Evolutionary conservation across 2,113 vertebrate genomes (phyloP), one percentile per base, ranked within the genome.

Genomic region (Calyptomena viridis): DNA sequence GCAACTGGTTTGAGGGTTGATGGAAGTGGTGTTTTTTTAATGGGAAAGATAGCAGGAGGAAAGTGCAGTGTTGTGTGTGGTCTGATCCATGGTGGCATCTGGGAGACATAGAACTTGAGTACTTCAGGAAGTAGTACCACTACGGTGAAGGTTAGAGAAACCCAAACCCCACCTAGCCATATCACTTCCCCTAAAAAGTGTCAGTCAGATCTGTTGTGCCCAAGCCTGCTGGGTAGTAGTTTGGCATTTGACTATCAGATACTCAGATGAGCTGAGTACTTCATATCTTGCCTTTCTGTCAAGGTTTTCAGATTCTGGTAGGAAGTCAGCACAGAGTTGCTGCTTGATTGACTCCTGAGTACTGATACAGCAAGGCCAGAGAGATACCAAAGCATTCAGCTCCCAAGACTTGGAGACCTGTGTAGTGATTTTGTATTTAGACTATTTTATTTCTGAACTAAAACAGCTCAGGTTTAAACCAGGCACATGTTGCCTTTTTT

Each of bases 401-500:
- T 76, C 56, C 72, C 27, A 62, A 20, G 53, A 39, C 33, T 62
- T 77, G 60, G 59, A 93, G 79, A 83, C 39, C 28, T 89, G 73
- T 95, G 44, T 68, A 77, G 75, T 46, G 55, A 83, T 67, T 95
- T 89, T 50, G 58, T n/a, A 62, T 68, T 84, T 64, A 79, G 74
- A 18, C 37, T 37, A 3, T 94, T 89, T 95, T 58, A 60, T 93
- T 94, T 93, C 40, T 78, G 53, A 60, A 9, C 31, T 33, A 68
- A 90, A 91, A 40, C 42, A 87, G 44, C 68, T 94, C 82, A 86
- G 84, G 69, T 66, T 90, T 94, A 86, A 82, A n/a, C 24, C 35
- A 88, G 82, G 79, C 42, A 47, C 91, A 90, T 72, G 90, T 60
- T 50, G 86, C 74, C 88, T 93, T 87, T 86, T 55, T 91, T 79